Percentiles rank a stretch among this genome's conserved stretches.
phyloP scores from a whole-genome alignment of 2,888 invertebrate species.

The Nebria brevicollis region DNA sequence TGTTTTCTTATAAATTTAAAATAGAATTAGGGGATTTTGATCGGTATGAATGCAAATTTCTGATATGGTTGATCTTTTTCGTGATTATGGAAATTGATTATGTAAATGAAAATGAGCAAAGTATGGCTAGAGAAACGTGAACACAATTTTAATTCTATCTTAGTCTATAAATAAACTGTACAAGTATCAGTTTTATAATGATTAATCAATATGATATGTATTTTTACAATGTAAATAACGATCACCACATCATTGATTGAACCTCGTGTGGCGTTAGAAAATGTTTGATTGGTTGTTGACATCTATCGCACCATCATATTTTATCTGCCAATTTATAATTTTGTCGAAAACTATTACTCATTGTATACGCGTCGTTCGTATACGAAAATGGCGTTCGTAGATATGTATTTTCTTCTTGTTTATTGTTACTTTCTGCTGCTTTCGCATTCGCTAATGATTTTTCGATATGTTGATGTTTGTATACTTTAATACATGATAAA shows the following conservation, averaged over 20 bases:
- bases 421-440: slow-evolving; percentile 27
- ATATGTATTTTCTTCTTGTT: slow-evolving; percentile 46
- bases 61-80: neutral
- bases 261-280: slow-evolving; percentile 63
- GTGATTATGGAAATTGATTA: neutral
- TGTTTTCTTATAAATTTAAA: no score
- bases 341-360: slow-evolving; percentile 59
- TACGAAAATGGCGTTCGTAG: slow-evolving; percentile 55
- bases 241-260: slow-evolving; percentile 71
- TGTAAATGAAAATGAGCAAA: neutral
- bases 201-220: slow-evolving; percentile 6
- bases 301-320: slow-evolving; percentile 60
- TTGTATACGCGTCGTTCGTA: slow-evolving; percentile 60
- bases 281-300: slow-evolving; percentile 53
- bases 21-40: no score
- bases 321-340: slow-evolving; percentile 60
- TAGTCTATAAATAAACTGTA: slow-evolving; percentile 35
- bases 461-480: slow-evolving; percentile 63
- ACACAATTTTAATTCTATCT: slow-evolving; percentile 1
- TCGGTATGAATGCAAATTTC: neutral
- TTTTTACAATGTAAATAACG: slow-evolving; percentile 23
- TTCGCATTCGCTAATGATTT: slow-evolving; percentile 46
- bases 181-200: slow-evolving; percentile 17
- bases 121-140: neutral
- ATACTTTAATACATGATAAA: slow-evolving; percentile 74